Base-by-base conservation (phyloP, 2,888 invertebrate genomes). In the Cephus pygmeus region DNA sequence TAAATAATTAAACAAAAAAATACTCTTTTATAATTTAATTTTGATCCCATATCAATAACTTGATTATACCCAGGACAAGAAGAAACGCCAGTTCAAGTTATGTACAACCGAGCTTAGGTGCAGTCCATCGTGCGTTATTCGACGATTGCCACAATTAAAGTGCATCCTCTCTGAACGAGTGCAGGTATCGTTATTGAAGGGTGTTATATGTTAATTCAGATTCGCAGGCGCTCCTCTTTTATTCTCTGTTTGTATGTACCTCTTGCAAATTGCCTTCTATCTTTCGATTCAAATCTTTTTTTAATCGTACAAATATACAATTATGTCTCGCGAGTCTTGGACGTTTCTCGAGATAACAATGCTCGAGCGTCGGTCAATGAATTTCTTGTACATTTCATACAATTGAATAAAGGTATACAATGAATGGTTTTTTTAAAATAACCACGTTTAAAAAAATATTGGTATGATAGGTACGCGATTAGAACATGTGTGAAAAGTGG, bases 111-210 rank as follows among this genome's bases (percentile, higher is more conserved):
- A 91, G 88, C 82, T 88, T 91, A 81, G 91, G 90, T 80, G 88
- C 90, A 34, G 90, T 91, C 35, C 91, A 91, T 84, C 90, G 91
- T 35, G 91, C 91, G 56, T 84, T 91, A 34, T 91, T 91, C 78
- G 90, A 91, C 75, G 88, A 91, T 81, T 88, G 88, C 56, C 56
- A 56, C 23, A 56, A 56, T 2, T 56, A 56, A 56, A 56, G 56
- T 56, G 9, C 56, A 23, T 23, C 56, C 23, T 23, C 56, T 56
- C 23, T 23, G 23, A 56, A 56, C 56, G 56, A 56, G 56, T 9
- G 23, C 56, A 56, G 23, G 56, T 56, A 56, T 56, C 56, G 56
- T 56, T 56, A 56, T 23, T 2, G 56, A 56, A 56, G 56, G 56
- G 23, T 56, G 23, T 56, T 56, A 56, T 23, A 56, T 23, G 0